These are phyloP conservation scores for Coremacera marginata DNA, from an alignment of 2,888 invertebrate species.

Conservation along the genomic window DNA sequence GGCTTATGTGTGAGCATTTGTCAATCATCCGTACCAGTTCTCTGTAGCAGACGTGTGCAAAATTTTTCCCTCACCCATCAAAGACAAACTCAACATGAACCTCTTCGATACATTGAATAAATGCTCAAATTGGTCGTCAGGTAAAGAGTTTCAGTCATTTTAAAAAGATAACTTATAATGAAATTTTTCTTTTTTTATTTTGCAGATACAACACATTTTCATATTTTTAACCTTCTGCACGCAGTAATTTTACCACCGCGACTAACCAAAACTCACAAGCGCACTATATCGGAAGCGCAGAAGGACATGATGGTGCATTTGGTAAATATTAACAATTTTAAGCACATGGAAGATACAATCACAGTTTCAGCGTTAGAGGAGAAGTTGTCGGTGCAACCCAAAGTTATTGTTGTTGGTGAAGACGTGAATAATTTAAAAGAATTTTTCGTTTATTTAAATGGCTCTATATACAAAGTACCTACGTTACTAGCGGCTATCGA, in stretches of 20 bases:
- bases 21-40: too few relatives aligned
- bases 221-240: constrained; percentile 15
- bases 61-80: too few relatives aligned
- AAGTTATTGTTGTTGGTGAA: neutral
- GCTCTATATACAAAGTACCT: constrained; percentile 26
- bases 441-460: constrained; percentile 23
- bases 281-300: constrained; percentile 19
- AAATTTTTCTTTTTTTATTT: neutral
- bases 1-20: too few relatives aligned
- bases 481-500: constrained; percentile 30
- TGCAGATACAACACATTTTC: constrained; percentile 6
- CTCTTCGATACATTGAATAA: too few relatives aligned
- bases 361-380: neutral
- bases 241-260: constrained; percentile 22
- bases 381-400: neutral
- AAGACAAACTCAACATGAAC: too few relatives aligned
- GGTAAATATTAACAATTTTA: constrained; percentile 13
- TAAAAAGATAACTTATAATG: too few relatives aligned
- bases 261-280: neutral
- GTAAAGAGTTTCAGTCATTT: too few relatives aligned
- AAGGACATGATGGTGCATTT: constrained; percentile 18
- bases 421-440: neutral
- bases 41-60: too few relatives aligned
- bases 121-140: too few relatives aligned
- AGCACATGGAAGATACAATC: constrained; percentile 10